A percentile compares a stretch with the other conserved stretches of the same genome.
Evolutionary conservation across 2,888 invertebrate species (phyloP).

Genomic region (Plagiodera versicolora): DNA sequence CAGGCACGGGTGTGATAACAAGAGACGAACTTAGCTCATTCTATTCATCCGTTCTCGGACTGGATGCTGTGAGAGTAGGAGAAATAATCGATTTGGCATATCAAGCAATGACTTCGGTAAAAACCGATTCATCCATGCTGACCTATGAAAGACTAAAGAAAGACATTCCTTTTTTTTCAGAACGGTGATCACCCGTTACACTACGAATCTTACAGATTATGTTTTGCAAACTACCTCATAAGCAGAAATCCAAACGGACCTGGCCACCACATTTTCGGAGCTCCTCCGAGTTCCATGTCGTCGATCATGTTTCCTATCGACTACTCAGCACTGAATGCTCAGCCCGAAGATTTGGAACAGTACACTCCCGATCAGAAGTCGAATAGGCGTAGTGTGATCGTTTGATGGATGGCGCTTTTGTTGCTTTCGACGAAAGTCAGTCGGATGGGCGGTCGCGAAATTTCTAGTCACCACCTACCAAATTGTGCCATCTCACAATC

Average conservation of each 20-base stretch:
- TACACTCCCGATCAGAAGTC: constrained; percentile 70
- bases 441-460: background rate
- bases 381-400: constrained; percentile 71
- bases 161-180: too few species aligned
- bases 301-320: constrained; percentile 72
- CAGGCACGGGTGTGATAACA: constrained; percentile 68
- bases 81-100: constrained; percentile 70
- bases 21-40: constrained; percentile 69
- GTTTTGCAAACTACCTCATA: constrained; percentile 74
- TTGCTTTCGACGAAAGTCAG: background rate
- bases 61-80: constrained; percentile 63
- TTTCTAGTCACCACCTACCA: background rate
- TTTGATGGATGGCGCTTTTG: too few species aligned
- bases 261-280: constrained; percentile 73
- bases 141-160: too few species aligned
- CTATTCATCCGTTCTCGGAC: constrained; percentile 71
- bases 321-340: constrained; percentile 73
- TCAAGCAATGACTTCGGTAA: constrained; percentile 73
- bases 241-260: constrained; percentile 76
- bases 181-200: constrained; percentile 69
- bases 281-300: constrained; percentile 59
- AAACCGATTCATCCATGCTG: constrained; percentile 41
- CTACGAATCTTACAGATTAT: constrained; percentile 70
- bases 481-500: background rate
- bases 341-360: constrained; percentile 70